These are phyloP conservation scores for Metalampra italica DNA, from an alignment of 2,888 invertebrate species.

Conservation along the genomic window DNA sequence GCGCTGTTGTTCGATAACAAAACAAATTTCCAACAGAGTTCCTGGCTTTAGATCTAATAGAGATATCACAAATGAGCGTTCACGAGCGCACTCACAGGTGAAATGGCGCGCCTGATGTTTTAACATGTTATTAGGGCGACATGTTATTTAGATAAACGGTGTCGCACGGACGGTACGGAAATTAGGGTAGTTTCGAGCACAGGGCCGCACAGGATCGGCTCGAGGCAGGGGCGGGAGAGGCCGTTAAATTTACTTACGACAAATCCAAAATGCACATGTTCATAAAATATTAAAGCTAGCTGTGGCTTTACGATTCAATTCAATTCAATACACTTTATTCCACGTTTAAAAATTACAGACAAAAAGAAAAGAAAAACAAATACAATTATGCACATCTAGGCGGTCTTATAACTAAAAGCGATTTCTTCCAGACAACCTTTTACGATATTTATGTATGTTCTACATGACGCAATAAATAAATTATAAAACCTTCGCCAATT, in stretches of 20 bases:
- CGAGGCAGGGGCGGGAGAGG: background rate
- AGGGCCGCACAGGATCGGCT: conserved; percentile 8
- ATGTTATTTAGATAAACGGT: conserved; percentile 65
- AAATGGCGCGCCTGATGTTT: conserved; percentile 25
- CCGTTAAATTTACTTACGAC: background rate
- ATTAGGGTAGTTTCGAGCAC: conserved; percentile 38
- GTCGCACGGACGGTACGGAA: conserved; percentile 41
- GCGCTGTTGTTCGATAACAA: background rate
- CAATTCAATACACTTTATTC: no score
- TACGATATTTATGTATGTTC: no score
- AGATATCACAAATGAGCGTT: conserved; percentile 50
- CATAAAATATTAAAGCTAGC: no score
- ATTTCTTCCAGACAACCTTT: no score
- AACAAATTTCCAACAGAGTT: background rate
- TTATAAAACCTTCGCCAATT: no score
- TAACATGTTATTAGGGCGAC: conserved; percentile 45
- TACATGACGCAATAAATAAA: no score
- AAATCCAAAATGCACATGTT: no score
- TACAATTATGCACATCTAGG: no score
- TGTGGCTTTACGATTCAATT: no score
- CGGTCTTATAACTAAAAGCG: no score
- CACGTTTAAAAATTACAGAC: no score
- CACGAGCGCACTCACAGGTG: conserved; percentile 32
- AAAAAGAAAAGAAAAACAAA: no score
- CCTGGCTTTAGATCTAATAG: conserved; percentile 37